Evolutionary conservation across 2,888 invertebrate species (phyloP), one percentile per base, ranked within the genome.

Genomic region (Drosophila nr. perissopoda): DNA sequence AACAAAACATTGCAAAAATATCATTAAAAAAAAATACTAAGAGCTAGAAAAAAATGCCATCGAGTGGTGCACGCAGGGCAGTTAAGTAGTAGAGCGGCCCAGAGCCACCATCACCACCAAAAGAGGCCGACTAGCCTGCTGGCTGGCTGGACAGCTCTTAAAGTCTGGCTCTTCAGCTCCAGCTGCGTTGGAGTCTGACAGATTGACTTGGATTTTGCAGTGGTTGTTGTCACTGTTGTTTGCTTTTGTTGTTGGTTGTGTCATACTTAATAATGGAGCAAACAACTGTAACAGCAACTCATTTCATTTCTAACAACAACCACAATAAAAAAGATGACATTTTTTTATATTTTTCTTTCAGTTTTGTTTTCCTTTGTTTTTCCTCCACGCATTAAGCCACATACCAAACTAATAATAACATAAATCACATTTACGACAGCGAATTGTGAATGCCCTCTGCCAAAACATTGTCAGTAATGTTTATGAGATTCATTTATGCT

Each of bases 1-100:
- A 87, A 78, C 73, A 84, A 87, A 87, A 78, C 78, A 84, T 87
- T 84, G 87, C 87, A 87, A 70, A 83, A 73, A 67, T 45, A 53
- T 60, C 54, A 65, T 65, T 31, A 31, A 10, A 66, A 61, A 72
- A 31, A 54, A 73, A 69, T 82, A 76, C 45, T 54, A 58, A 53
- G 71, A 74, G 62, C 51, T 68, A 31, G 77, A 65, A 29, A 51
- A 31, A 60, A 56, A 65, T 52, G 68, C 52, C 60, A 73, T 29
- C 2, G 25, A 25, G 61, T 64, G 74, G 69, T 52, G 34, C 51
- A 54, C 21, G n/a, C 48, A 34, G 38, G 27, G 40, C 38, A 61
- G 34, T 33, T 34, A 58, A 49, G 34, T 38, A 36, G 27, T 38
- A 36, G 27, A 29, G 38, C 27, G 27, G 51, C 51, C n/a, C 31